These are phyloP conservation scores for Lepidocolaptes lacrymiger DNA, from an alignment of 2,797 vertebrate species.

Conservation along the genomic window DNA sequence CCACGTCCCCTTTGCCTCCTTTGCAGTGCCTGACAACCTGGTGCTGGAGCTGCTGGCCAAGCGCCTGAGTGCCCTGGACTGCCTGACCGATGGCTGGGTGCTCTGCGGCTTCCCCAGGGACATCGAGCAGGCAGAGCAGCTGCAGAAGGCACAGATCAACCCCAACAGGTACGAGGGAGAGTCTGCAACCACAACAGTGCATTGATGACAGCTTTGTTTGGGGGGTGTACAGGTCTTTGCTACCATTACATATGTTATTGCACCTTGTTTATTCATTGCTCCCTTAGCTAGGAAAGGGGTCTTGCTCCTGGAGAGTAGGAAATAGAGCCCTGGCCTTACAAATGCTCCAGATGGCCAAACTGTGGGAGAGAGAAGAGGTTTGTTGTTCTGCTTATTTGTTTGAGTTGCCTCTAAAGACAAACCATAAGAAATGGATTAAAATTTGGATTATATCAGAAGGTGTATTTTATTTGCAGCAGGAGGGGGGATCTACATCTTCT, in stretches of 20 bases:
- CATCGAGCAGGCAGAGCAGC: conserved; percentile 78
- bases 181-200: rapidly evolving
- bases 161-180: conserved; percentile 84
- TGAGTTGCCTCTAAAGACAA: conserved; percentile 39
- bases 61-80: conserved; percentile 82
- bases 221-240: neutral
- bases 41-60: conserved; percentile 79
- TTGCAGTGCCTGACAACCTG: conserved; percentile 84
- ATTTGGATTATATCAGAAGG: conserved; percentile 50
- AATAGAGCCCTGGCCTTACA: conserved; percentile 33
- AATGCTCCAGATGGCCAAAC: conserved; percentile 53
- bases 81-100: conserved; percentile 85
- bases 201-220: neutral
- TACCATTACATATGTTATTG: neutral
- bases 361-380: conserved; percentile 26
- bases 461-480: conserved; percentile 50
- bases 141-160: conserved; percentile 70
- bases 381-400: conserved; percentile 44
- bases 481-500: conserved; percentile 7
- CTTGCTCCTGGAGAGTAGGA: conserved; percentile 21
- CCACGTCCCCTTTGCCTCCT: neutral
- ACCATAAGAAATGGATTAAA: conserved; percentile 51
- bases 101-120: conserved; percentile 86
- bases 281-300: neutral
- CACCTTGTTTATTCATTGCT: neutral